Evolutionary conservation across 2,797 vertebrate species (phyloP), one percentile per base, ranked within the genome.

Genomic region (Sparidentex hasta): DNA sequence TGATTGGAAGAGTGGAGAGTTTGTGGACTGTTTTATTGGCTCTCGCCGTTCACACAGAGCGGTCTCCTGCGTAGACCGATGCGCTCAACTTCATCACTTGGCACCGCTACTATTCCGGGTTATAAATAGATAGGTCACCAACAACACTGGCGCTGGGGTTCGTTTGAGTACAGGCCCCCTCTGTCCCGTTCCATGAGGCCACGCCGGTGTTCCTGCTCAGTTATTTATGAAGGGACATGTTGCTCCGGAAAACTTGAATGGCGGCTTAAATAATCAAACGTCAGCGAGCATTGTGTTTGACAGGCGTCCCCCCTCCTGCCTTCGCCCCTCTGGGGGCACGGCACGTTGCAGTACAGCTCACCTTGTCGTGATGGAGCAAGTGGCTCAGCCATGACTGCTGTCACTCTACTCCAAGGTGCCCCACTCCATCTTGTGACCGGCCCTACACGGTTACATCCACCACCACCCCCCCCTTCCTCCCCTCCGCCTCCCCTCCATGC

Each of bases 1-100:
- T 92, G 90, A 91, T 94, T 83, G 85, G 80, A 90, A 92, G 84
- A 93, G 89, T 81, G 63, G 91, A 44, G 74, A 91, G 91, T 91
- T 90, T 92, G 92, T 93, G 87, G 86, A 90, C 83, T 63, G 77
- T 86, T 94, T 93, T 87, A 87, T 91, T 90, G 89, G 82, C 85
- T 88, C 81, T 79, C 69, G 79, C 85, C 64, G 71, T 87, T 92
- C 89, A 70, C 80, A 80, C 43, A 69, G 59, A 77, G 52, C n/a
- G 14, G 87, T 77, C 81, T 80, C 79, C 74, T 62, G 75, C 66
- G 62, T 41, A 78, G 83, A 63, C 73, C 25, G 59, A 83, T 85
- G 77, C 43, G 47, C 76, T 81, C 70, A 76, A 86, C 83, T 82
- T 67, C 89, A 80, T 87, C 85, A 86, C 75, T 87, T 82, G 88